A percentile compares a stretch with the other conserved stretches of the same genome.
These are phyloP conservation scores for Montipora capricornis DNA, from an alignment of 64 coral and sea anemone species.

Conservation along the genomic window DNA sequence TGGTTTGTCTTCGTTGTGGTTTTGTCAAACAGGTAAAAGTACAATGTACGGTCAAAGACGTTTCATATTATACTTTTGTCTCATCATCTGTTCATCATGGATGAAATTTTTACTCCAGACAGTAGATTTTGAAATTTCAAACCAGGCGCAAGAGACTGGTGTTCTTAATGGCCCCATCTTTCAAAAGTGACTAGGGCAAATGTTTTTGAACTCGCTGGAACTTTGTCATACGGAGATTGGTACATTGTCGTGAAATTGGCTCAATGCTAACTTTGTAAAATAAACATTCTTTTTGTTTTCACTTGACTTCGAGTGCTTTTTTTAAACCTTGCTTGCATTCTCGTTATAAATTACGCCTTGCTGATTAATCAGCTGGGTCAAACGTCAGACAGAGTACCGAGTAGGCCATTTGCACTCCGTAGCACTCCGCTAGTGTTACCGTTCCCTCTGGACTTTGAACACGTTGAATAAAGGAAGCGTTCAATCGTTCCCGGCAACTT, in stretches of 20 bases:
- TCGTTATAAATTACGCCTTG: too few relatives aligned
- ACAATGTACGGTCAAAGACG: not conserved
- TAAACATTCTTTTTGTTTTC: not conserved
- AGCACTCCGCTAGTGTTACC: too few relatives aligned
- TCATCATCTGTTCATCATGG: not conserved
- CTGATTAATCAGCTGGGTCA: too few relatives aligned
- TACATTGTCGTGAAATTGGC: not conserved
- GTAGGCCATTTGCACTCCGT: too few relatives aligned
- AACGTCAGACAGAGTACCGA: too few relatives aligned
- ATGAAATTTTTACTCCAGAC: not conserved
- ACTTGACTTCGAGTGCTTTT: not conserved
- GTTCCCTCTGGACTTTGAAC: too few relatives aligned
- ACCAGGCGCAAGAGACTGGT: not conserved
- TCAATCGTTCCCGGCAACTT: too few relatives aligned
- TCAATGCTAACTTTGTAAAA: conserved; percentile 16
- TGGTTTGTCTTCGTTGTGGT: not conserved
- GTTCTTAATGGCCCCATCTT: not conserved
- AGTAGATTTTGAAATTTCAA: not conserved
- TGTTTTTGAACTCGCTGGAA: not conserved
- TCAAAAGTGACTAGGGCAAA: not conserved
- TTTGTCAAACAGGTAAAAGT: not conserved
- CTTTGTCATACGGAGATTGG: not conserved
- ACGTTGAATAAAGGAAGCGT: too few relatives aligned
- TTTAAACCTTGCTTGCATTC: too few relatives aligned
- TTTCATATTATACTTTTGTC: not conserved